Evolutionary conservation across 2,797 vertebrate genomes (phyloP).

Genomic region (Acomys russatus): DNA sequence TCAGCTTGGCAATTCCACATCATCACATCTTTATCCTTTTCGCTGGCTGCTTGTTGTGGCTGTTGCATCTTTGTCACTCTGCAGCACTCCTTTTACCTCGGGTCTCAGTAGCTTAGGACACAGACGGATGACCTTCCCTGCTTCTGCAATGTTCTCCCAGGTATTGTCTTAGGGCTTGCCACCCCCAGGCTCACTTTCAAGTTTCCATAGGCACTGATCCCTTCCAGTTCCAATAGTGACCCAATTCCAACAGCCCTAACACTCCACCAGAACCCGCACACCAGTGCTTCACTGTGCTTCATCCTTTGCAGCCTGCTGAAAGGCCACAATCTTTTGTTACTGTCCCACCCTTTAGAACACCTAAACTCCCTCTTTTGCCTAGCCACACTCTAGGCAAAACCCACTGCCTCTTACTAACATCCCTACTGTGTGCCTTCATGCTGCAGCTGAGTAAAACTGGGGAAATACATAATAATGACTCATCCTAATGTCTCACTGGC

Average conservation of each 20-base stretch:
- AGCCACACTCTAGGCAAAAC: not conserved
- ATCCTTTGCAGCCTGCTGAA: not conserved
- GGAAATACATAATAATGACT: not conserved
- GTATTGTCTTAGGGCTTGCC: not conserved
- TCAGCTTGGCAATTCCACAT: conserved; percentile 21
- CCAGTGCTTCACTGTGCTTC: not conserved
- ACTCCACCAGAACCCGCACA: not conserved
- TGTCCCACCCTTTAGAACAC: not conserved
- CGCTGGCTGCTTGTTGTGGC: too few species aligned
- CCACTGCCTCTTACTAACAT: not conserved
- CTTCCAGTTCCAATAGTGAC: not conserved
- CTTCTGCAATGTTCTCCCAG: not conserved
- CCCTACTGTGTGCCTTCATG: not conserved
- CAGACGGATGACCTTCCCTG: not conserved
- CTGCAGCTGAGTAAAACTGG: not conserved
- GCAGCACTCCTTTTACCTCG: not conserved
- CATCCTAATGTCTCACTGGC: not conserved
- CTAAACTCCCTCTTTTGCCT: not conserved
- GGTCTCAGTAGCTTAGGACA: not conserved
- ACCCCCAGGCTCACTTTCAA: not conserved
- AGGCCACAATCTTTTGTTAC: not conserved
- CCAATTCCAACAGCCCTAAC: not conserved
- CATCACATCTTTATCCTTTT: not conserved
- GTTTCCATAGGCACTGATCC: not conserved
- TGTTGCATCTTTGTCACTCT: not conserved